Evolutionary conservation across 2,797 vertebrate genomes (phyloP).

Genomic region (Takifugu ocellatus): DNA sequence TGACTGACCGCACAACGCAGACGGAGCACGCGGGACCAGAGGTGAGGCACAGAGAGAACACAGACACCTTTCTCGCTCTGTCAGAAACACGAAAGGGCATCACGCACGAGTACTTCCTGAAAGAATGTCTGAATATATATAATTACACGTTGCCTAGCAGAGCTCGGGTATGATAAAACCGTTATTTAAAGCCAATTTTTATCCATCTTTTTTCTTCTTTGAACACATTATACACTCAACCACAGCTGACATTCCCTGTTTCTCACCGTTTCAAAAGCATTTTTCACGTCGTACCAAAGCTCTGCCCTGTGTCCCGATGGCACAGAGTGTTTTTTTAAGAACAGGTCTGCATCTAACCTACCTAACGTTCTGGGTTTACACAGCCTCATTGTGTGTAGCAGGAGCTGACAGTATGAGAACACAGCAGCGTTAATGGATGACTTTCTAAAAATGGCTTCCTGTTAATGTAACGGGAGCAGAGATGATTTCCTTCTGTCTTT

Average conservation of each 20-base stretch:
- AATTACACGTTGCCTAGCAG: conserved; percentile 10
- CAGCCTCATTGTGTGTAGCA: conserved; percentile 60
- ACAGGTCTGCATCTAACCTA: conserved; percentile 37
- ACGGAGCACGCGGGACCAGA: conserved; percentile 88
- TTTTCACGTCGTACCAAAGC: conserved; percentile 28
- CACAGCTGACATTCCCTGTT: conserved; percentile 7
- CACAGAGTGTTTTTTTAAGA: conserved; percentile 9
- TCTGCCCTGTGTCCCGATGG: conserved; percentile 36
- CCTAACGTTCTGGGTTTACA: conserved; percentile 52
- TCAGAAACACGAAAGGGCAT: conserved; percentile 12
- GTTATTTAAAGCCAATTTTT: not conserved
- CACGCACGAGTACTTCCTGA: conserved; percentile 14
- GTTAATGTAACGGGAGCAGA: conserved; percentile 46
- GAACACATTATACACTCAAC: conserved; percentile 22
- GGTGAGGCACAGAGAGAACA: conserved; percentile 79
- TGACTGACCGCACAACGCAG: conserved; percentile 92
- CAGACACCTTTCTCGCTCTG: conserved; percentile 7
- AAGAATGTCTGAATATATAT: conserved; percentile 3
- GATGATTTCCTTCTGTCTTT: conserved; percentile 35
- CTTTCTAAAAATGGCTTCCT: conserved; percentile 71
- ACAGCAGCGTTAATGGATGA: conserved; percentile 67
- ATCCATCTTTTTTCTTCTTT: conserved; percentile 24
- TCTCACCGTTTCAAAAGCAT: conserved; percentile 21
- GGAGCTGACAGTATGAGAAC: conserved; percentile 70
- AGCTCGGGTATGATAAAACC: no score